phyloP scores from a whole-genome alignment of 2,888 invertebrate genomes.

The Scaptomyza cyrtandrae region DNA sequence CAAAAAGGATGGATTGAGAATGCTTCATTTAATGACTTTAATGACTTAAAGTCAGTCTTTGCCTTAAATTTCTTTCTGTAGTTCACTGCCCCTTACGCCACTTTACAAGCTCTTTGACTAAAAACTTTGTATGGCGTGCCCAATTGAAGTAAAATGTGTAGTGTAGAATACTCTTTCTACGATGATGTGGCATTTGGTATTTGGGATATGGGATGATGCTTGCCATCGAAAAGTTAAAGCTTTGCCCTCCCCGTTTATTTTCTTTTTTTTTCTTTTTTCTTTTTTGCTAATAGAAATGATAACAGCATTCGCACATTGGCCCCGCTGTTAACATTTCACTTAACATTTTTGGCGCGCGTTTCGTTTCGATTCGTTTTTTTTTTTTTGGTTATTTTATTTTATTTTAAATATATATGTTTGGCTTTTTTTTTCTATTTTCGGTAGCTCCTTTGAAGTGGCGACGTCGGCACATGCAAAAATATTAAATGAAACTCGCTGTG shows the following conservation, averaged over 20 bases:
- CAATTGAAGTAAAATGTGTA: constrained; percentile 26
- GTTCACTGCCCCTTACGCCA: neutral
- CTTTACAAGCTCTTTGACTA: too few relatives aligned
- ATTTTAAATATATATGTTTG: constrained; percentile 1
- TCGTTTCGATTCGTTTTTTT: constrained; percentile 24
- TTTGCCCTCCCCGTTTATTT: constrained; percentile 17
- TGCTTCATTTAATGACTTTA: too few relatives aligned
- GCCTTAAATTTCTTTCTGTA: neutral
- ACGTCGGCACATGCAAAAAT: constrained; percentile 70
- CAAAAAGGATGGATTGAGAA: too few relatives aligned
- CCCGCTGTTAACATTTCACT: constrained; percentile 75
- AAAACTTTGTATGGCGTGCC: neutral
- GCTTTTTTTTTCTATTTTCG: constrained; percentile 42
- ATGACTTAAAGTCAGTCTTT: neutral
- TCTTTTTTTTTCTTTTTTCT: constrained; percentile 43
- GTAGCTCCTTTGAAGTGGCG: constrained; percentile 72
- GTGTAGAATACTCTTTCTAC: neutral
- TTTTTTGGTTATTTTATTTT: constrained; percentile 13
- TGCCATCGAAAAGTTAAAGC: constrained; percentile 2
- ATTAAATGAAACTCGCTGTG: constrained; percentile 72
- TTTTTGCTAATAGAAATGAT: constrained; percentile 70
- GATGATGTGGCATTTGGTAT: neutral
- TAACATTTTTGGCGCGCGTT: constrained; percentile 71
- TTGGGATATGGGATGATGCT: neutral
- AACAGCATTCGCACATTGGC: constrained; percentile 55